These are phyloP conservation scores for Porphyrio hochstetteri DNA, from an alignment of 2,113 vertebrate species.

Conservation along the genomic window DNA sequence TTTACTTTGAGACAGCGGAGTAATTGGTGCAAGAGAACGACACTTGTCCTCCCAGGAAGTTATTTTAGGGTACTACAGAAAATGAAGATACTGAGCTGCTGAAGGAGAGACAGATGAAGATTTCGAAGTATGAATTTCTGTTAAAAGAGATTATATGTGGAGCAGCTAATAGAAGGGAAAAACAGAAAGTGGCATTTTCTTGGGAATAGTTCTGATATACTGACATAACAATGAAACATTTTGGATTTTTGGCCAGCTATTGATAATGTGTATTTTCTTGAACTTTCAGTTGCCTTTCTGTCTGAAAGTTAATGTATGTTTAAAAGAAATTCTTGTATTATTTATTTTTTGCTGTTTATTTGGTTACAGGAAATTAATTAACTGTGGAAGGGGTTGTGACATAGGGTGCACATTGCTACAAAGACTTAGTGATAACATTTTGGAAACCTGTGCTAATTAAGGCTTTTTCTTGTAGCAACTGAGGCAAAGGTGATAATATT, in stretches of 20 bases:
- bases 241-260: not conserved
- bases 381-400: not conserved
- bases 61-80: not conserved
- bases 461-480: not conserved
- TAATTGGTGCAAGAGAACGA: not conserved
- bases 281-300: not conserved
- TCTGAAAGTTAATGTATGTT: not conserved
- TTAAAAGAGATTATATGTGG: not conserved
- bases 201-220: not conserved
- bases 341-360: not conserved
- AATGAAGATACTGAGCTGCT: not conserved
- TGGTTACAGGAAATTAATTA: not conserved
- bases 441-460: not conserved
- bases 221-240: not conserved
- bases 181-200: rapidly evolving
- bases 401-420: not conserved
- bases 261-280: not conserved
- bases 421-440: not conserved
- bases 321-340: not conserved
- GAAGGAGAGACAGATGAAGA: not conserved
- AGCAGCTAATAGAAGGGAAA: not conserved
- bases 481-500: not conserved
- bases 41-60: not conserved
- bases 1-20: not conserved
- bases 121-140: not conserved